These are phyloP conservation scores for Laterallus jamaicensis DNA, from an alignment of 2,113 vertebrate species.

Conservation along the genomic window DNA sequence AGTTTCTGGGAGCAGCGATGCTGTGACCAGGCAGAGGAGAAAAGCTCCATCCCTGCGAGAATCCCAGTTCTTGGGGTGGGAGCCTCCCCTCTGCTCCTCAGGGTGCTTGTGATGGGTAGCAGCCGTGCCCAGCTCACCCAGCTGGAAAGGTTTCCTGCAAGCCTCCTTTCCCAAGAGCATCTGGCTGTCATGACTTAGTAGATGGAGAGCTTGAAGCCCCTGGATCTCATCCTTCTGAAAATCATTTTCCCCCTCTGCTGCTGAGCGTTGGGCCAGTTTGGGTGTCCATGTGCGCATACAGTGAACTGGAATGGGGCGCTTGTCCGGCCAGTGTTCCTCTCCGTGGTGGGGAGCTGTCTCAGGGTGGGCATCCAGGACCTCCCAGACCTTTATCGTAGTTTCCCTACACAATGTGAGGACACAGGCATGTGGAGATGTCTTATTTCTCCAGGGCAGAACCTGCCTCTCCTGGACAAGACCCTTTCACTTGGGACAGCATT, in stretches of 20 bases:
- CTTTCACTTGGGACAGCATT: neutral
- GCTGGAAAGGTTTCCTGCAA: neutral
- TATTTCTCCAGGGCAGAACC: neutral
- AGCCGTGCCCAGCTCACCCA: too few relatives aligned
- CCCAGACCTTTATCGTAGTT: neutral
- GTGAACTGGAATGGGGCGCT: neutral
- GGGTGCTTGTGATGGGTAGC: rapidly evolving
- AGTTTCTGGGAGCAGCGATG: neutral
- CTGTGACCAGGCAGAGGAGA: neutral
- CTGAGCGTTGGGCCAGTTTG: neutral
- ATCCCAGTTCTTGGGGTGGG: rapidly evolving
- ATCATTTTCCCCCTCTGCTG: neutral
- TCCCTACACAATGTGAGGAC: too few relatives aligned
- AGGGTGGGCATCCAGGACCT: neutral
- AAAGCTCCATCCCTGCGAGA: neutral
- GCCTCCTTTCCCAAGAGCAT: neutral
- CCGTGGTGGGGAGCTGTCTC: neutral
- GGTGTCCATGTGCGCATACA: neutral
- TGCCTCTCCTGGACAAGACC: neutral
- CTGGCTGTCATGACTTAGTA: rapidly evolving
- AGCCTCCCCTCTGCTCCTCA: neutral
- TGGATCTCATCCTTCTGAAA: neutral
- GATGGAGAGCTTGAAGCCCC: neutral
- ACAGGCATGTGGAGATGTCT: neutral
- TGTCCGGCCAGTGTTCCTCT: too few relatives aligned